Percentiles rank a stretch among this genome's conserved stretches.
Conservation (phyloP, 1,140 invertebrate species). For the Diploscapter pachys region DNA sequence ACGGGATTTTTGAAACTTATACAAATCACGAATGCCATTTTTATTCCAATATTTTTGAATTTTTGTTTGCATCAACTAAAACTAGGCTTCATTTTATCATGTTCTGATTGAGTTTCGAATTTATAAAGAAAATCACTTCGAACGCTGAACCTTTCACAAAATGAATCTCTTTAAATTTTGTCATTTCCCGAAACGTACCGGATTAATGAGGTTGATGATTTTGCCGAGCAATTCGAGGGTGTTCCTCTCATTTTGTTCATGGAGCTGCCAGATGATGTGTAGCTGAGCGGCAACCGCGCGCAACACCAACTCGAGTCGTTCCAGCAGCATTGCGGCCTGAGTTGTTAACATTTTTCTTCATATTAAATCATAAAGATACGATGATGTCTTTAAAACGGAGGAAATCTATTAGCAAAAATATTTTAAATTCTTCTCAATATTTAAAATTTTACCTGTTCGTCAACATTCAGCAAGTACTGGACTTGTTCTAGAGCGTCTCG, state of each 20-base stretch:
- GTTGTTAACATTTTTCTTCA: background rate
- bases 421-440: background rate
- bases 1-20: no score
- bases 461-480: conserved; percentile 17
- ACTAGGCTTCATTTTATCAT: background rate
- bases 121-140: conserved; percentile 3
- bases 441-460: conserved; percentile 10
- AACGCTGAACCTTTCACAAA: no score
- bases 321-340: conserved; percentile 2
- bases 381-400: background rate
- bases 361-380: no score
- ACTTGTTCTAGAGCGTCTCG: conserved; percentile 31
- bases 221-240: background rate
- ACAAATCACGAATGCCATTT: no score
- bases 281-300: conserved; percentile 6
- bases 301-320: background rate
- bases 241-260: background rate
- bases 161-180: no score
- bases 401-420: conserved; percentile 11
- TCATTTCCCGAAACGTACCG: background rate
- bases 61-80: no score
- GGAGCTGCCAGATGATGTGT: conserved; percentile 5
- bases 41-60: no score
- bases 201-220: background rate
- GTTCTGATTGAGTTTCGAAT: background rate